Base-by-base conservation (phyloP, 2,797 vertebrate species). In the Chaetophractus vellerosus region DNA sequence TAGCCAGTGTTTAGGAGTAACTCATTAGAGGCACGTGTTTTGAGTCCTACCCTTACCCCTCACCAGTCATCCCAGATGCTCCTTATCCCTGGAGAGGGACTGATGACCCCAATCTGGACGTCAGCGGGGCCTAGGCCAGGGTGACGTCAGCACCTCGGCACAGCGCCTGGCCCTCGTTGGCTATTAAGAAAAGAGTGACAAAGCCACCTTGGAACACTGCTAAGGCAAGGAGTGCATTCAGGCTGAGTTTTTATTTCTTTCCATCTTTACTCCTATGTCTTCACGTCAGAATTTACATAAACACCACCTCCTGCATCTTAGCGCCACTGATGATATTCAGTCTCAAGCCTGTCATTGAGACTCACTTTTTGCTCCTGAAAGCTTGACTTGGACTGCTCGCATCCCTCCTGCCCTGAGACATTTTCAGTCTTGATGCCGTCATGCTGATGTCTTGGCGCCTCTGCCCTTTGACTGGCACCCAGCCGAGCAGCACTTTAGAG, bases 21-120 rank as follows among this genome's bases (percentile, higher is more conserved):
- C 3, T 3, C 14, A 72, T 0, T 36, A 5, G 5, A 76, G 86
- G 59, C 48, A 10, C 0, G 1, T 2, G 3, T 31, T n/a, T 55
- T 85, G 59, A 41, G 5, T 68, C 45, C 50, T 31, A 0, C 24
- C 11, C 12, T 6, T 12, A 18, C 2, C 14, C 2, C 9, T 15
- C 1, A 4, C 45, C 8, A 21, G n/a, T 9, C 3, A 11, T 75
- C 28, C 16, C 16, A 74, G 57, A 75, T 28, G 16, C 36, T 84
- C 59, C 33, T 83, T 24, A 21, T 38, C 41, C 66, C 82, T 36
- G 6, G 55, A 21, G 11, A 21, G 64, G 10, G 48, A n/a, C 7
- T 45, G 28, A n/a, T 15, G 68, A 57, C 16, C 4, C 10, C 7
- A 23, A 16, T 24, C 0, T 0, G 63, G 63, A 33, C n/a, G 3